Conservation (phyloP, 2,888 invertebrate species). For the Cetonia aurata region DNA sequence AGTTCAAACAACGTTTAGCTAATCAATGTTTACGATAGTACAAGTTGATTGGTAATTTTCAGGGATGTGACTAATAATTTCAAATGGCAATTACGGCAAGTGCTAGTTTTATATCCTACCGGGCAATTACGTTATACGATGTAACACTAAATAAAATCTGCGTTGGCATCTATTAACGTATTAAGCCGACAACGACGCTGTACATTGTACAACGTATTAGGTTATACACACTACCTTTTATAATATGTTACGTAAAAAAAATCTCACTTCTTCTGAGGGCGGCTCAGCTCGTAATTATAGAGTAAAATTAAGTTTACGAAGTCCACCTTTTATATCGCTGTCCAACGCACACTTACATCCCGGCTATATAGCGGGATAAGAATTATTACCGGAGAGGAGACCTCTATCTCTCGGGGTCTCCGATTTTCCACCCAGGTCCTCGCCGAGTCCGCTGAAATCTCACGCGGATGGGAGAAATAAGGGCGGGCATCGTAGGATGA, state of each 20-base stretch:
- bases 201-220: no score
- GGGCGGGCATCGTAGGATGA: constrained; percentile 28
- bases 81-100: no score
- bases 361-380: neutral
- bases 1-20: neutral
- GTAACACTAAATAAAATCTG: no score
- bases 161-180: no score
- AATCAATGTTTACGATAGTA: no score
- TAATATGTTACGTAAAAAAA: constrained; percentile 49
- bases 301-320: constrained; percentile 47
- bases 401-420: constrained; percentile 11
- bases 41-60: no score
- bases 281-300: constrained; percentile 54
- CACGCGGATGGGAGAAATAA: constrained; percentile 32
- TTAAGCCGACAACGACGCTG: no score
- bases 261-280: constrained; percentile 55
- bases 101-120: no score
- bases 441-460: constrained; percentile 35
- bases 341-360: neutral
- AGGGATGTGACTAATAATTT: no score
- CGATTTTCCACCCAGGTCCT: constrained; percentile 8
- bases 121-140: no score
- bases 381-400: constrained; percentile 26
- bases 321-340: constrained; percentile 37
- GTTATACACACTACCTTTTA: constrained; percentile 17